Percentiles rank a stretch among this genome's conserved stretches.
These are phyloP conservation scores for Micronisus gabar DNA, from an alignment of 2,113 vertebrate species.

Conservation along the genomic window DNA sequence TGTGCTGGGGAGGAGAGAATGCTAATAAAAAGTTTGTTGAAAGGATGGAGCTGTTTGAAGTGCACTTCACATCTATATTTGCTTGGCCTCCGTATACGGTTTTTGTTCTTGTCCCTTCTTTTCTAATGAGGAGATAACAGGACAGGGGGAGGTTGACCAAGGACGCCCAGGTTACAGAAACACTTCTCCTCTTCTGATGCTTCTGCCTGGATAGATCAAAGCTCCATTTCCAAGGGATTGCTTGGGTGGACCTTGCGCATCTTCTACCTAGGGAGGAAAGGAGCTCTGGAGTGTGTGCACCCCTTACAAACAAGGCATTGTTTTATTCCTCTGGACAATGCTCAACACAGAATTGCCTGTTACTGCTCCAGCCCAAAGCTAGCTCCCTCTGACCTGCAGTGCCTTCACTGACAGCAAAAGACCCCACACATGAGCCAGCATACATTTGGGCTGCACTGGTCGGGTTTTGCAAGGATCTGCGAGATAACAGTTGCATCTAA, in stretches of 20 bases:
- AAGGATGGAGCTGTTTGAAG: conserved; percentile 36
- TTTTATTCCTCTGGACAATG: neutral
- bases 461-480: neutral
- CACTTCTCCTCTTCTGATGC: neutral
- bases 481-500: neutral
- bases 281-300: fast-evolving
- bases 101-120: conserved; percentile 1
- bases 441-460: neutral
- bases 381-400: neutral
- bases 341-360: neutral
- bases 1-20: neutral
- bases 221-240: neutral
- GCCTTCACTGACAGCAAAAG: neutral
- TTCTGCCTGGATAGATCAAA: neutral
- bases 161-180: neutral
- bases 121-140: neutral
- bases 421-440: fast-evolving
- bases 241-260: neutral
- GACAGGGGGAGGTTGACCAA: neutral
- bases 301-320: neutral
- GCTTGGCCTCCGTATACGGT: neutral
- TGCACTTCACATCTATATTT: conserved; percentile 6
- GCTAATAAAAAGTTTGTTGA: conserved; percentile 32
- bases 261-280: neutral
- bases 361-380: neutral